These are phyloP conservation scores for Scolopax bukidnonensis DNA, from an alignment of 2,797 vertebrate genomes.

Conservation along the genomic window DNA sequence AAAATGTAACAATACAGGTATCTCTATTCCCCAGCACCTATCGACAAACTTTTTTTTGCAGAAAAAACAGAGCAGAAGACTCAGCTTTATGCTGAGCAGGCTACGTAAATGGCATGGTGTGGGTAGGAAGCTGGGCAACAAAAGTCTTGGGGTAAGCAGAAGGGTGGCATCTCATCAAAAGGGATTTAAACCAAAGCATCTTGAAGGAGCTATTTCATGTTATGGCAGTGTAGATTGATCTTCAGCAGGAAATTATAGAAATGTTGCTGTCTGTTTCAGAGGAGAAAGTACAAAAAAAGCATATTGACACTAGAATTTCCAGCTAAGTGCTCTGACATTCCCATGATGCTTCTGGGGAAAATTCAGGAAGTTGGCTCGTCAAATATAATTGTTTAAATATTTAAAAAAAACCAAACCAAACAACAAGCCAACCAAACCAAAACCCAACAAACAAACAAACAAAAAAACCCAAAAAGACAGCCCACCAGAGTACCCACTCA, in stretches of 20 bases:
- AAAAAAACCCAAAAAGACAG: neutral
- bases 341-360: neutral
- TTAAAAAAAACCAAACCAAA: neutral
- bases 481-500: rapidly evolving
- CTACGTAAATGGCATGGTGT: neutral
- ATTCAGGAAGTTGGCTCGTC: neutral
- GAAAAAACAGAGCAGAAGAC: neutral
- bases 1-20: neutral
- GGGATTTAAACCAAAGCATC: neutral
- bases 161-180: neutral
- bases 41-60: neutral
- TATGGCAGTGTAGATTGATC: neutral
- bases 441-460: neutral
- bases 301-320: neutral
- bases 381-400: neutral
- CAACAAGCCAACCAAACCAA: neutral
- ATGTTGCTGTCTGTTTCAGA: neutral
- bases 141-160: neutral
- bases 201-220: neutral
- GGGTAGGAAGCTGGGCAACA: neutral
- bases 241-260: neutral
- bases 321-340: neutral
- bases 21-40: neutral
- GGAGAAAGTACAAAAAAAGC: neutral
- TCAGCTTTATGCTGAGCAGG: neutral